Conservation (phyloP, 1,140 invertebrate species). For the Nixonia krombeini region DNA sequence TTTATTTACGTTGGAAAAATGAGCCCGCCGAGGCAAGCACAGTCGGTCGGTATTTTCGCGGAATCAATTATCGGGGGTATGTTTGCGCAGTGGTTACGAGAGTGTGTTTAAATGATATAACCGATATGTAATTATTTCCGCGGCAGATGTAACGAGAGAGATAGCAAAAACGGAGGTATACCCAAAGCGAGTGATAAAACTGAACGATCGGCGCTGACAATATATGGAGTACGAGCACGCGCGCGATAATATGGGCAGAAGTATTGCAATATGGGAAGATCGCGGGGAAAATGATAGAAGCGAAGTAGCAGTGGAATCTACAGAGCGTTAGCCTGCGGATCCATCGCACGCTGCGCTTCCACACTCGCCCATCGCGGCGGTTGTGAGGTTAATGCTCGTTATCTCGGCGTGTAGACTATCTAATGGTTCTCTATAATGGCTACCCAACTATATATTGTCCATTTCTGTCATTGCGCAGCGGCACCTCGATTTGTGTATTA, state of each 20-base stretch:
- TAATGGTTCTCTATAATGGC: slow-evolving; percentile 70
- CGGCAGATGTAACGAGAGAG: too few species aligned
- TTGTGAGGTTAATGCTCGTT: slow-evolving; percentile 71
- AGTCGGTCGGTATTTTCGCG: too few species aligned
- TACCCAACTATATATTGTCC: slow-evolving; percentile 67
- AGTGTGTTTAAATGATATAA: too few species aligned
- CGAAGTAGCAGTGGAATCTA: slow-evolving; percentile 34
- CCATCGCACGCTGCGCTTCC: slow-evolving; percentile 34
- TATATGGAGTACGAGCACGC: slow-evolving; percentile 8
- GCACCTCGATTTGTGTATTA: slow-evolving; percentile 63
- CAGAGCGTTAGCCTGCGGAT: slow-evolving; percentile 42
- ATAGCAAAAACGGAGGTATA: too few species aligned
- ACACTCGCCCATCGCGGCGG: slow-evolving; percentile 60
- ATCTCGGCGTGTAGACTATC: slow-evolving; percentile 71
- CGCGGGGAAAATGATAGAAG: slow-evolving; percentile 33
- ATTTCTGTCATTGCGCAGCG: slow-evolving; percentile 64
- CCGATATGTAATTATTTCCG: too few species aligned
- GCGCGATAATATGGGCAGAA: slow-evolving; percentile 19
- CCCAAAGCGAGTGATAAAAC: slow-evolving; percentile 23
- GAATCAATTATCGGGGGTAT: too few species aligned
- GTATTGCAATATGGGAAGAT: slow-evolving; percentile 26
- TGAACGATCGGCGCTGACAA: slow-evolving; percentile 18
- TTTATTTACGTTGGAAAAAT: slow-evolving; percentile 3
- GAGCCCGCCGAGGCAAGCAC: too few species aligned
- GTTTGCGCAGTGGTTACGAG: too few species aligned